A percentile compares a stretch with the other conserved stretches of the same genome.
phyloP scores from a whole-genome alignment of 2,797 vertebrate species.

The Sternotherus odoratus region DNA sequence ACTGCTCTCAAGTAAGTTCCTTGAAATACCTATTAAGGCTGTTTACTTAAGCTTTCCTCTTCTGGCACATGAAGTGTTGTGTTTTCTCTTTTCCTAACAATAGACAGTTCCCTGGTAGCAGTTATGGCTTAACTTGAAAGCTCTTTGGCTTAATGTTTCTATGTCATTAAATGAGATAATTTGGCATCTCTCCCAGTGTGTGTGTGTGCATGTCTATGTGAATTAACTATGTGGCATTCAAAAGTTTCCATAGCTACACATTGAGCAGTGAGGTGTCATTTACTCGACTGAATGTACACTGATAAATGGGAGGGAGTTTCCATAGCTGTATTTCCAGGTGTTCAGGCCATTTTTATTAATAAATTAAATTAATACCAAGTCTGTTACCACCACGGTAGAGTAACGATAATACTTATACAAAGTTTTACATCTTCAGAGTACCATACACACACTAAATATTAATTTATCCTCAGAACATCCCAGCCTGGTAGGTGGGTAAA shows the following conservation, averaged over 20 bases:
- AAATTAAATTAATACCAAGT: conserved; percentile 51
- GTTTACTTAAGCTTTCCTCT: not conserved
- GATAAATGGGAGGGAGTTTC: conserved; percentile 55
- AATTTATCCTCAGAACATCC: conserved; percentile 60
- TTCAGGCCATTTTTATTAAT: conserved; percentile 48
- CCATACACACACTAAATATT: conserved; percentile 35
- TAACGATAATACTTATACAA: conserved; percentile 60
- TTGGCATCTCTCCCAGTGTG: conserved; percentile 7
- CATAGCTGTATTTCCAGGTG: conserved; percentile 59
- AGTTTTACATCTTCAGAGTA: conserved; percentile 45
- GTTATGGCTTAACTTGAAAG: not conserved
- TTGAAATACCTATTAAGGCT: fast-evolving
- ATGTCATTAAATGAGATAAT: not conserved
- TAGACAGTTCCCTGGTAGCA: fast-evolving
- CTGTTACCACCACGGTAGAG: conserved; percentile 32
- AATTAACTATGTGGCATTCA: conserved; percentile 10
- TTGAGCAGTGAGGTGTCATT: conserved; percentile 44
- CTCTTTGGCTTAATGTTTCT: not conserved
- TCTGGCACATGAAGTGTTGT: fast-evolving
- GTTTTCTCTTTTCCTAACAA: not conserved
- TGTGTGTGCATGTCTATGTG: not conserved
- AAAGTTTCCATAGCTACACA: conserved; percentile 49
- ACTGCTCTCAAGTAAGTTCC: conserved; percentile 90
- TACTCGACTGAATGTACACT: conserved; percentile 9
- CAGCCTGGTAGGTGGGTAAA: not conserved